phyloP scores from a whole-genome alignment of 2,797 vertebrate genomes.

The Hydrocynus forskahlii region DNA sequence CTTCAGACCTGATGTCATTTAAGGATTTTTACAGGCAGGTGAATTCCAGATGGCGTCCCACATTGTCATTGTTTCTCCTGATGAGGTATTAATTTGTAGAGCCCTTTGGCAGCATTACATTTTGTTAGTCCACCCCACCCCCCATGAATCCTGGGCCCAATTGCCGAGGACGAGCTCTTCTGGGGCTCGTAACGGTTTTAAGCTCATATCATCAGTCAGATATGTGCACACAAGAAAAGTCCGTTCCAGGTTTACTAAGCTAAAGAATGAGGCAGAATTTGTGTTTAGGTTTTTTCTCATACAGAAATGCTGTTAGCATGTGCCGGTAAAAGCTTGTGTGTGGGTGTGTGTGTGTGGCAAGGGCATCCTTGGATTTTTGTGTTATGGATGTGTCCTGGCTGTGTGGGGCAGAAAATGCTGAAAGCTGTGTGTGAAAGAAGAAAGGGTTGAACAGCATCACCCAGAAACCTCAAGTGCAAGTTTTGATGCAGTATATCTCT shows the following conservation, averaged over 20 bases:
- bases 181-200: slow-evolving; percentile 35
- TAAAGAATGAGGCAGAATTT: slow-evolving; percentile 11
- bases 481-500: slow-evolving; percentile 29
- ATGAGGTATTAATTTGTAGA: slow-evolving; percentile 47
- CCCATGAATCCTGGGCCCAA: slow-evolving; percentile 37
- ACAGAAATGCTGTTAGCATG: not conserved
- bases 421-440: slow-evolving; percentile 6
- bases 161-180: slow-evolving; percentile 22
- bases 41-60: slow-evolving; percentile 29
- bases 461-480: slow-evolving; percentile 39
- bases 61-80: slow-evolving; percentile 50
- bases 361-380: not conserved
- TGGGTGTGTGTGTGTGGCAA: not conserved
- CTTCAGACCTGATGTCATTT: slow-evolving; percentile 60
- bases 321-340: not conserved
- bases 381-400: not conserved
- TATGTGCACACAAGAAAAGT: slow-evolving; percentile 2
- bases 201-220: slow-evolving; percentile 43
- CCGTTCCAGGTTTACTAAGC: slow-evolving; percentile 5
- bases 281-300: slow-evolving; percentile 8
- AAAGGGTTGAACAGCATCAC: slow-evolving; percentile 23
- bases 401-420: slow-evolving; percentile 7
- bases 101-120: slow-evolving; percentile 37
- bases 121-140: slow-evolving; percentile 16
- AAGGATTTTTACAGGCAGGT: slow-evolving; percentile 54